Percentiles rank a stretch among this genome's conserved stretches.
Evolutionary conservation across 2,797 vertebrate genomes (phyloP).

Genomic region (Tangara arthus): DNA sequence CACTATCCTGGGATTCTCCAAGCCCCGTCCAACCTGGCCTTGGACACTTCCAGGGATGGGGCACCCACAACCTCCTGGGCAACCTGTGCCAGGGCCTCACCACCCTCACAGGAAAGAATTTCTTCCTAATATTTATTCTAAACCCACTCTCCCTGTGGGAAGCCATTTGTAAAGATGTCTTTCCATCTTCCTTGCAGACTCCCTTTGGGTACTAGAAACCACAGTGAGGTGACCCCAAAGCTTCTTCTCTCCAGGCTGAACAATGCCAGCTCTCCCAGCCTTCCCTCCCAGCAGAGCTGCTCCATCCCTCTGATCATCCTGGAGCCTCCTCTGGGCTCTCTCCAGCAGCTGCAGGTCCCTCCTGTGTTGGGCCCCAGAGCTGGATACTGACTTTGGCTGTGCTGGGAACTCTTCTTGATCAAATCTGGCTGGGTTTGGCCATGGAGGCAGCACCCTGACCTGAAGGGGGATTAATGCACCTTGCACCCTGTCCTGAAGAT

Average conservation of each 20-base stretch:
- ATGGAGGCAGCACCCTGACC: not conserved
- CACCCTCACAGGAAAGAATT: not conserved
- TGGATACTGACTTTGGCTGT: not conserved
- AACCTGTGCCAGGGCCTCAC: not conserved
- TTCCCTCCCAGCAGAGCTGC: not conserved
- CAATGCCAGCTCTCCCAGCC: not conserved
- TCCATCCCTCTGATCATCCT: not conserved
- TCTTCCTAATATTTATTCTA: not conserved
- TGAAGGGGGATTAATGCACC: not conserved
- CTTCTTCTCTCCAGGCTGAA: not conserved
- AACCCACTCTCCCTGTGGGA: not conserved
- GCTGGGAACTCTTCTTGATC: not conserved
- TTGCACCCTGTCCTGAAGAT: not conserved
- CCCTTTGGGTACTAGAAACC: not conserved
- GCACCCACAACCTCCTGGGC: rapidly evolving
- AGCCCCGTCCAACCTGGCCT: rapidly evolving
- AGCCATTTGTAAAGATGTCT: not conserved
- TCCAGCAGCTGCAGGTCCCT: not conserved
- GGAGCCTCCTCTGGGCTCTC: rapidly evolving
- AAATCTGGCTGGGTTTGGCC: not conserved
- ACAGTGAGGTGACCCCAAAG: rapidly evolving
- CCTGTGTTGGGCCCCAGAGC: not conserved
- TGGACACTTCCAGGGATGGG: not conserved
- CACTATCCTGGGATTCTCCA: rapidly evolving
- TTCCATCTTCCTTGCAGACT: not conserved